Percentiles rank a stretch among this genome's conserved stretches.
phyloP scores from a whole-genome alignment of 2,888 invertebrate genomes.

The Hololepta plana region DNA sequence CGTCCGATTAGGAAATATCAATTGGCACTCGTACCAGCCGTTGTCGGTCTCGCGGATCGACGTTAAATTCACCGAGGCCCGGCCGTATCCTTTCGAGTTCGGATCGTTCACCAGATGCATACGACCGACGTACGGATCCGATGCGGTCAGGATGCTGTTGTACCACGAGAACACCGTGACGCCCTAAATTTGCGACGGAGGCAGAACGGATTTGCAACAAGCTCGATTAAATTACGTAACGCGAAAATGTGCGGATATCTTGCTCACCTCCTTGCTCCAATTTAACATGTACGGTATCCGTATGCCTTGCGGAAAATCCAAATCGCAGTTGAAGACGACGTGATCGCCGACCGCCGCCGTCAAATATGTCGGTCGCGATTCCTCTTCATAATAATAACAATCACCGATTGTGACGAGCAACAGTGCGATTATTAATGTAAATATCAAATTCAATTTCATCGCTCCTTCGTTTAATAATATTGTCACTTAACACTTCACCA shows the following conservation, averaged over 20 bases:
- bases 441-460: too few relatives aligned
- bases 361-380: conserved; percentile 20
- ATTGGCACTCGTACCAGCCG: conserved; percentile 82
- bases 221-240: background rate
- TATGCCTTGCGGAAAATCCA: conserved; percentile 74
- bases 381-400: conserved; percentile 20
- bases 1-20: conserved; percentile 72
- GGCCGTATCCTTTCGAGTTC: conserved; percentile 37
- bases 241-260: background rate
- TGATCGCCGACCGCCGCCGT: conserved; percentile 60
- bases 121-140: conserved; percentile 54
- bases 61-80: conserved; percentile 67
- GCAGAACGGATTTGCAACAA: too few relatives aligned
- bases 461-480: too few relatives aligned
- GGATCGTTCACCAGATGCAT: conserved; percentile 40
- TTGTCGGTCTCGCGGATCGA: conserved; percentile 76
- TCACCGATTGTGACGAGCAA: too few relatives aligned
- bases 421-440: too few relatives aligned
- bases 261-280: conserved; percentile 79
- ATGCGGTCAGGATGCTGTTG: conserved; percentile 48
- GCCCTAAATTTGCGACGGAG: conserved; percentile 31
- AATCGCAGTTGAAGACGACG: conserved; percentile 64
- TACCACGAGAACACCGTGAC: conserved; percentile 69
- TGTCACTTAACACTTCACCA: too few relatives aligned
- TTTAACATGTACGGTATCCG: conserved; percentile 72